Evolutionary conservation across 2,113 vertebrate species (phyloP).

Genomic region (Macrotis lagotis): DNA sequence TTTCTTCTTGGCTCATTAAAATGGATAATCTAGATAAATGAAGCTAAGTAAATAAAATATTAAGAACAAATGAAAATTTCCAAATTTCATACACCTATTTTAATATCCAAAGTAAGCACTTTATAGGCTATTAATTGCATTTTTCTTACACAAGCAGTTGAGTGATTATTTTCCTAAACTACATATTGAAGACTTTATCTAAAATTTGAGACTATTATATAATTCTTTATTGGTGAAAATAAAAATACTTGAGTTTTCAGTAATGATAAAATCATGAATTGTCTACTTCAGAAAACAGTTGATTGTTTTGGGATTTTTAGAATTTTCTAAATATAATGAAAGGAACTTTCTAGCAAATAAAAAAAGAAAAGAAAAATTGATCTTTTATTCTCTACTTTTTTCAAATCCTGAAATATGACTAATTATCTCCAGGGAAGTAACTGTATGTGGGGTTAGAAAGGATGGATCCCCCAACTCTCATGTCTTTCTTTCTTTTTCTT

Average conservation of each 20-base stretch:
- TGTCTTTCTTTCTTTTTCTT: too few relatives aligned
- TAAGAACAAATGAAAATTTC: slow-evolving; percentile 34
- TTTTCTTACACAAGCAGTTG: background rate
- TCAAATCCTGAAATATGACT: background rate
- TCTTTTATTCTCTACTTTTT: background rate
- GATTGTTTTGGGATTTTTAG: background rate
- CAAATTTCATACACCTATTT: slow-evolving; percentile 10
- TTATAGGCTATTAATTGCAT: background rate
- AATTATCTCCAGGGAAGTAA: background rate
- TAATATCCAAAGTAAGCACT: slow-evolving; percentile 44
- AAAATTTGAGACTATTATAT: background rate
- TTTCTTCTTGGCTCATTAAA: slow-evolving; percentile 48
- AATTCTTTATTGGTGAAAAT: slow-evolving; percentile 19
- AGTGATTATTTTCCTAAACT: background rate
- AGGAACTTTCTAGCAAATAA: background rate
- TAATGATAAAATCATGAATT: background rate
- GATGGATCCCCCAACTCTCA: background rate
- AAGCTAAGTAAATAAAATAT: slow-evolving; percentile 23
- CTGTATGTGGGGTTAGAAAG: background rate
- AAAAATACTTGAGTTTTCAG: slow-evolving; percentile 39
- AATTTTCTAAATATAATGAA: background rate
- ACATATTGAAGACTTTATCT: background rate
- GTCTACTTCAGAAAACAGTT: background rate
- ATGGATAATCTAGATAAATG: background rate
- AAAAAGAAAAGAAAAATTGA: background rate